phyloP scores from a whole-genome alignment of 2,113 vertebrate species.

The Excalfactoria chinensis region DNA sequence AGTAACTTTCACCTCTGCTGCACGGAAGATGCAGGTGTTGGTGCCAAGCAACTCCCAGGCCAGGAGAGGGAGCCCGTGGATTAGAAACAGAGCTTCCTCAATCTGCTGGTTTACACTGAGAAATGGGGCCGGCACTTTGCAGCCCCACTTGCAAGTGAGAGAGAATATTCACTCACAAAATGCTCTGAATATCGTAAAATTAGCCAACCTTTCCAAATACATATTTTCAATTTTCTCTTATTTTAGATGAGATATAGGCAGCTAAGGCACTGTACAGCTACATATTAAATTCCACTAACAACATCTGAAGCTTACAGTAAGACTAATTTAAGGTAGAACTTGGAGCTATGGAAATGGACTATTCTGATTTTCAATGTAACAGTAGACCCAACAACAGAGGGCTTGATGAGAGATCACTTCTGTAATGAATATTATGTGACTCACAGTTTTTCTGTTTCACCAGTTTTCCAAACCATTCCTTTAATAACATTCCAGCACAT shows the following conservation, averaged over 20 bases:
- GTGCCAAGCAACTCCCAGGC: not conserved
- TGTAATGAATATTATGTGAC: not conserved
- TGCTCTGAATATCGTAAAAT: not conserved
- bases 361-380: not conserved
- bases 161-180: not conserved
- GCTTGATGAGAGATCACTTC: not conserved
- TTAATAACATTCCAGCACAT: not conserved
- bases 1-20: not conserved
- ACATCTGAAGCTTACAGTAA: not conserved
- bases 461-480: not conserved
- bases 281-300: not conserved
- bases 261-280: not conserved
- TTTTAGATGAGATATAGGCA: not conserved
- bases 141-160: not conserved
- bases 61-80: slow-evolving; percentile 69
- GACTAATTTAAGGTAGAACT: not conserved
- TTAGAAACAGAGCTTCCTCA: not conserved
- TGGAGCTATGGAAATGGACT: not conserved
- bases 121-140: not conserved
- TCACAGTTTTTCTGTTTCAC: not conserved
- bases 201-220: not conserved
- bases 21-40: not conserved
- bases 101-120: not conserved
- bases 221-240: not conserved
- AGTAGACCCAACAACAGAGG: not conserved